Percentiles rank a stretch among this genome's conserved stretches.
These are phyloP conservation scores for Lycaena phlaeas DNA, from an alignment of 2,888 invertebrate genomes.

Conservation along the genomic window DNA sequence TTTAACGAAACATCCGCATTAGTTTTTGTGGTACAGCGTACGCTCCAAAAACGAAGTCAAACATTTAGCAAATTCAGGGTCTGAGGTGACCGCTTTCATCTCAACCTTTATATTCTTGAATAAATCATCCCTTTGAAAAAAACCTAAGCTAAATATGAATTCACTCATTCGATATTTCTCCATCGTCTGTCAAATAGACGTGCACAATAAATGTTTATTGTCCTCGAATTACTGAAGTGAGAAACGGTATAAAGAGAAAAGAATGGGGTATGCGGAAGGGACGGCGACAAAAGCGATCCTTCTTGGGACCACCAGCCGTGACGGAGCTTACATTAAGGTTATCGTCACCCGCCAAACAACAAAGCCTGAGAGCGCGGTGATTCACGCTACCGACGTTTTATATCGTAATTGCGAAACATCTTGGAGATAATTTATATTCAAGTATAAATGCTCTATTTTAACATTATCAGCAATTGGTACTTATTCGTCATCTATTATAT, in stretches of 20 bases:
- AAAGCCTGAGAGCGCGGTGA: constrained; percentile 60
- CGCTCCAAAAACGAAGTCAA: constrained; percentile 28
- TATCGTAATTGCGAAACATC: constrained; percentile 23
- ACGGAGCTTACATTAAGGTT: constrained; percentile 72
- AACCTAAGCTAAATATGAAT: constrained; percentile 37
- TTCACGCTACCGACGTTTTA: constrained; percentile 57
- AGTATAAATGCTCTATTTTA: too few relatives aligned
- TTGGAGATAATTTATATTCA: not conserved
- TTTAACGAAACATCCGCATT: constrained; percentile 27
- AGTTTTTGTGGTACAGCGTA: constrained; percentile 1
- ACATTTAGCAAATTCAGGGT: constrained; percentile 44
- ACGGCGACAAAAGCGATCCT: constrained; percentile 68
- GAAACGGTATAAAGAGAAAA: constrained; percentile 68
- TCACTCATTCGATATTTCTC: constrained; percentile 47
- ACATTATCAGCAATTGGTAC: too few relatives aligned
- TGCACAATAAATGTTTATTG: constrained; percentile 70
- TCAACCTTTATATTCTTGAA: constrained; percentile 28
- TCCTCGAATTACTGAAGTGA: constrained; percentile 70
- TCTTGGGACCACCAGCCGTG: constrained; percentile 68
- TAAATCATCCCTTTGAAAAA: constrained; percentile 19
- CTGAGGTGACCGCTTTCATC: constrained; percentile 30
- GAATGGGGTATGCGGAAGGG: constrained; percentile 62
- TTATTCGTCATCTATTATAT: too few relatives aligned
- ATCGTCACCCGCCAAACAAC: constrained; percentile 69
- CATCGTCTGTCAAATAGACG: constrained; percentile 67